Evolutionary conservation across 2,888 invertebrate species (phyloP).

Genomic region (Ophioninae sp.): DNA sequence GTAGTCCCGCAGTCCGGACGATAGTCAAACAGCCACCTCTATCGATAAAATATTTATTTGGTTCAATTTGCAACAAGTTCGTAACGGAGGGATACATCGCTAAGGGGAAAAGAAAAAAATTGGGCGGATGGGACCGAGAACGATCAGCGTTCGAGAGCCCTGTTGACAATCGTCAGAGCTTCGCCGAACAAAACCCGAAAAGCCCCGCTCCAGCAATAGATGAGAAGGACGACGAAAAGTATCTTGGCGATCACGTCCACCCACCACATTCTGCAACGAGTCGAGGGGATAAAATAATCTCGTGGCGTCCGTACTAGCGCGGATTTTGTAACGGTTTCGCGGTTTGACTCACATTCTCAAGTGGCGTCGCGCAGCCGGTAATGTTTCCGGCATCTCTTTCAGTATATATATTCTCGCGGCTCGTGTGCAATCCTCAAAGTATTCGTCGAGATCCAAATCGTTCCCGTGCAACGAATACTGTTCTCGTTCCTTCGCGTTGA

Average conservation of each 20-base stretch:
- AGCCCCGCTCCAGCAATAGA: slow-evolving; percentile 81
- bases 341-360: slow-evolving; percentile 87
- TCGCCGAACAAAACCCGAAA: slow-evolving; percentile 72
- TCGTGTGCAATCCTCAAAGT: slow-evolving; percentile 91
- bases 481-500: slow-evolving; percentile 86
- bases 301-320: slow-evolving; percentile 1
- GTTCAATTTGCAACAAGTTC: slow-evolving; percentile 67
- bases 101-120: slow-evolving; percentile 47
- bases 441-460: slow-evolving; percentile 89
- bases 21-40: neutral
- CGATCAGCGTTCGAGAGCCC: slow-evolving; percentile 60
- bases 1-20: too few species aligned
- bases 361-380: slow-evolving; percentile 90
- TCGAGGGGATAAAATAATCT: neutral
- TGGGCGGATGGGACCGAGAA: slow-evolving; percentile 31
- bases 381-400: slow-evolving; percentile 90
- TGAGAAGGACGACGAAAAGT: slow-evolving; percentile 85
- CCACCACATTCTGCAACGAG: slow-evolving; percentile 89
- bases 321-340: slow-evolving; percentile 46
- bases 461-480: slow-evolving; percentile 88
- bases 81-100: slow-evolving; percentile 61
- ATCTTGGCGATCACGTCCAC: slow-evolving; percentile 89
- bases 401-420: slow-evolving; percentile 91
- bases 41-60: slow-evolving; percentile 69
- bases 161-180: slow-evolving; percentile 66